phyloP scores from a whole-genome alignment of 1,140 invertebrate genomes.

The Vanessa tameamea region DNA sequence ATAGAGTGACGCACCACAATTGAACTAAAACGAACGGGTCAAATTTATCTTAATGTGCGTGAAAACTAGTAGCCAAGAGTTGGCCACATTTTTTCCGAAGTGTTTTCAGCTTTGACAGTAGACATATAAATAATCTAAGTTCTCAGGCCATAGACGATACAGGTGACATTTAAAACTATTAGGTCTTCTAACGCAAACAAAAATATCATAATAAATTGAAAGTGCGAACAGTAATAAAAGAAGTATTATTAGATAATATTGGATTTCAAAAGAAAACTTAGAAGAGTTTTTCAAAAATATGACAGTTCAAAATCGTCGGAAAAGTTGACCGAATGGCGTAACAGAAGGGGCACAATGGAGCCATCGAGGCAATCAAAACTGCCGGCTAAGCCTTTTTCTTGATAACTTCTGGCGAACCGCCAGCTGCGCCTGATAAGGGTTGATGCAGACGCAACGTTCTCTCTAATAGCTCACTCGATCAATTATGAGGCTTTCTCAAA shows the following conservation, averaged over 20 bases:
- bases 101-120: too few species aligned
- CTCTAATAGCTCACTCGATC: slow-evolving; percentile 11
- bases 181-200: too few species aligned
- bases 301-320: not conserved
- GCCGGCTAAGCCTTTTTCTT: slow-evolving; percentile 48
- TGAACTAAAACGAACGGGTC: too few species aligned
- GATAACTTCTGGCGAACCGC: slow-evolving; percentile 53
- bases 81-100: too few species aligned
- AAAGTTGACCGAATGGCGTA: slow-evolving; percentile 18
- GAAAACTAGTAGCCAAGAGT: too few species aligned
- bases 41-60: too few species aligned
- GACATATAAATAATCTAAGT: too few species aligned
- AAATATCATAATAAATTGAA: too few species aligned
- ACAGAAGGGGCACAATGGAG: slow-evolving; percentile 43
- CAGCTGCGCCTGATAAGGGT: slow-evolving; percentile 41
- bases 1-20: too few species aligned
- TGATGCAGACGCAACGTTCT: slow-evolving; percentile 30
- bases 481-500: slow-evolving; percentile 4
- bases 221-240: not conserved
- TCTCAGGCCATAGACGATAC: too few species aligned
- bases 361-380: slow-evolving; percentile 60
- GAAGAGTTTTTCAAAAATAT: not conserved
- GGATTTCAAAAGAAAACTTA: not conserved
- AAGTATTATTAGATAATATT: too few species aligned
- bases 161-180: too few species aligned